These are phyloP conservation scores for Euclidia mi DNA, from an alignment of 2,888 invertebrate species.

Conservation along the genomic window DNA sequence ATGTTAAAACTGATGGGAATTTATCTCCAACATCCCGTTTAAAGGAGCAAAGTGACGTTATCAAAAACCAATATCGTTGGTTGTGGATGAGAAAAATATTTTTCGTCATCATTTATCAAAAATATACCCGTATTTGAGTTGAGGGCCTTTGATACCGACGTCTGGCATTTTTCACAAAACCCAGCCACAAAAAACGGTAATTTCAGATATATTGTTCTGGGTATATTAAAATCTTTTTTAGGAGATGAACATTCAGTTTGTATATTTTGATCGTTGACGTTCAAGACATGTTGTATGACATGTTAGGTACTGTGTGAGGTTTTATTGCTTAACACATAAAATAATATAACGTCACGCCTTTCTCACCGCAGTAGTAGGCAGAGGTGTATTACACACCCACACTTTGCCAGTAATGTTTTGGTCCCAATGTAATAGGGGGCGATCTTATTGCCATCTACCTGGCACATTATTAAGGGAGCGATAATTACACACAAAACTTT, in stretches of 20 bases:
- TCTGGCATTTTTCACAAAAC: slow-evolving; percentile 55
- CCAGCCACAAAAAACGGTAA: slow-evolving; percentile 59
- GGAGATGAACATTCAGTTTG: slow-evolving; percentile 45
- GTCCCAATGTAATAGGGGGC: too few relatives aligned
- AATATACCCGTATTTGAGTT: slow-evolving; percentile 52
- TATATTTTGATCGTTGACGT: slow-evolving; percentile 16
- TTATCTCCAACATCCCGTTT: slow-evolving; percentile 53
- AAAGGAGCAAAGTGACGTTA: slow-evolving; percentile 58
- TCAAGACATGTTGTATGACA: not conserved
- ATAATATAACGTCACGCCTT: too few relatives aligned
- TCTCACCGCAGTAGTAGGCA: too few relatives aligned
- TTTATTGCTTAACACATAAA: too few relatives aligned
- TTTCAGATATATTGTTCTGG: slow-evolving; percentile 59
- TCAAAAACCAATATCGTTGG: slow-evolving; percentile 65
- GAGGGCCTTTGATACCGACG: slow-evolving; percentile 57
- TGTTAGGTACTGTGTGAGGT: too few relatives aligned
- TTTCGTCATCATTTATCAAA: slow-evolving; percentile 65
- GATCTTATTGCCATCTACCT: too few relatives aligned
- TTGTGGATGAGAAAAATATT: slow-evolving; percentile 54
- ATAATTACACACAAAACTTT: too few relatives aligned
- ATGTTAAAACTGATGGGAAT: slow-evolving; percentile 54
- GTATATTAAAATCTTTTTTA: slow-evolving; percentile 59
- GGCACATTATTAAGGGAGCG: too few relatives aligned
- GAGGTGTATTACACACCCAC: too few relatives aligned
- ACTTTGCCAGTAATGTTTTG: too few relatives aligned